Base-by-base conservation (phyloP, 2,888 invertebrate genomes). In the Aporophyla lueneburgensis region DNA sequence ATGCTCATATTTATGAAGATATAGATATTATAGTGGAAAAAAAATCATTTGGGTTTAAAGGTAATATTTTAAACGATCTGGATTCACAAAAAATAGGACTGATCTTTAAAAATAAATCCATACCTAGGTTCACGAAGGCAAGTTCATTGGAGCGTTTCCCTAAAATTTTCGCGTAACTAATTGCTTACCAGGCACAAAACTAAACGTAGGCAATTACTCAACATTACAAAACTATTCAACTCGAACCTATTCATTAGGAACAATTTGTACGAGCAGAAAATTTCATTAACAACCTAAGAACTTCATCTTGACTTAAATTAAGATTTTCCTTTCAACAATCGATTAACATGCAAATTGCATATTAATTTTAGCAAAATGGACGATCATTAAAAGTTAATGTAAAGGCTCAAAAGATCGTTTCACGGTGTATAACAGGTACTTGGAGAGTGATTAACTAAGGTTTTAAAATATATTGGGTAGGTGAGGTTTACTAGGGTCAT, bases 271-370 rank as follows among this genome's bases (percentile, higher is more conserved):
- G 84, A 86, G 84, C 85, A 86, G 89, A 91, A 92, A 91, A 93
- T 93, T 91, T 89, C 85, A 85, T 92, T 91, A 89, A 88, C 86
- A 90, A 89, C 88, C 88, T 91, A 90, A 91, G 92, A 93, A 93
- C 90, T 93, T 93, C 91, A 92, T 93, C 94, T 93, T 93, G 92
- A 89, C 90, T 91, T 92, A 93, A 94, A 93, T 94, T 93, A 93
- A 91, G 93, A 94, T 93, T 93, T 92, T 90, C 91, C 91, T 87
- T 87, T 81, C 88, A 93, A 93, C 92, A 91, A 93, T 80, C 93
- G 91, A 93, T 95, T 94, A 94, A 91, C 93, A 95, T 94, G 94
- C 93, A 94, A 94, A 94, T 95, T 94, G 93, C 92, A 93, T 93
- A 94, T 94, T 94, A 94, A 94, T 94, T 94, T 92, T 87, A 88